Percentiles rank a stretch among this genome's conserved stretches.
Evolutionary conservation across 1,140 invertebrate genomes (phyloP).

Genomic region (Euborellia annulipes): DNA sequence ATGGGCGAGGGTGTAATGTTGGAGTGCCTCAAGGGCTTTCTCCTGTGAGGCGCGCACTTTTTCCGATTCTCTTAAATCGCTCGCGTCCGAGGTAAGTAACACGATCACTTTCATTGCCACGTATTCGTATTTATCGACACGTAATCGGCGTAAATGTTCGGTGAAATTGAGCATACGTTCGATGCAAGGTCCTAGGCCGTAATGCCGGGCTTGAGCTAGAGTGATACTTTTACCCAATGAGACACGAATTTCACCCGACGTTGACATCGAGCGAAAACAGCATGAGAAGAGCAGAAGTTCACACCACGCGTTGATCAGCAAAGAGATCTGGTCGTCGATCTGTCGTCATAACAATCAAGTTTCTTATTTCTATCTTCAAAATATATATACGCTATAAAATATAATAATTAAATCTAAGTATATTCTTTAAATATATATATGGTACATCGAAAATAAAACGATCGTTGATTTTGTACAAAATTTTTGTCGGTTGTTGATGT

Average conservation of each 20-base stretch:
- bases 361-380: too few relatives aligned
- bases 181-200: conserved; percentile 64
- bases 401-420: not conserved
- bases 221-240: conserved; percentile 60
- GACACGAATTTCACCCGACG: conserved; percentile 72
- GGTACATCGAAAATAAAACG: too few relatives aligned
- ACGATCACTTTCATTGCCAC: conserved; percentile 92
- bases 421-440: too few relatives aligned
- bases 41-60: conserved; percentile 86
- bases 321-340: conserved; percentile 92
- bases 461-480: too few relatives aligned
- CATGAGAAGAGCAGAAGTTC: conserved; percentile 85
- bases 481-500: too few relatives aligned
- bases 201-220: conserved; percentile 50
- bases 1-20: conserved; percentile 79
- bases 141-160: conserved; percentile 71
- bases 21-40: conserved; percentile 79
- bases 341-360: conserved; percentile 26
- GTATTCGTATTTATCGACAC: conserved; percentile 93
- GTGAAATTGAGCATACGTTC: conserved; percentile 89
- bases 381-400: too few relatives aligned
- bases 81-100: conserved; percentile 84
- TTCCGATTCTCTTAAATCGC: conserved; percentile 77
- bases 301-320: conserved; percentile 96
- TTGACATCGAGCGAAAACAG: conserved; percentile 74